Conservation (phyloP, 2,888 invertebrate genomes). For the Zaprionus bogoriensis region DNA sequence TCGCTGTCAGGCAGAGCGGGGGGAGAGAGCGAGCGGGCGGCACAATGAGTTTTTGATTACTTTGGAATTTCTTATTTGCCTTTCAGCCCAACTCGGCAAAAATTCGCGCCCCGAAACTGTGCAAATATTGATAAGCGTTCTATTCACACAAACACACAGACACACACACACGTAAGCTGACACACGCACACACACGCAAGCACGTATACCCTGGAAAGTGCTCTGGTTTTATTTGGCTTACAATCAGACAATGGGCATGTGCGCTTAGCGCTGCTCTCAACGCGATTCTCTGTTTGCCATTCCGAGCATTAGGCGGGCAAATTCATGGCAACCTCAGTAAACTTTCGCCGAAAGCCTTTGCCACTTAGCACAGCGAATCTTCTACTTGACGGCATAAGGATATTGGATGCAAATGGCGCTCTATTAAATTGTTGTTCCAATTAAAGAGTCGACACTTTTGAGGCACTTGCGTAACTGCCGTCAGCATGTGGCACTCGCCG, state of each 20-base stretch:
- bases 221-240: slow-evolving; percentile 44
- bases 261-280: background rate
- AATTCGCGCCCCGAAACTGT: slow-evolving; percentile 59
- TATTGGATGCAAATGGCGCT: too few species aligned
- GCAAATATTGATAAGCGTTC: slow-evolving; percentile 75
- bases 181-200: background rate
- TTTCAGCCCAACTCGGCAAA: slow-evolving; percentile 46
- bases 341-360: background rate
- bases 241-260: slow-evolving; percentile 41
- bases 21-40: slow-evolving; percentile 15
- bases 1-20: slow-evolving; percentile 13
- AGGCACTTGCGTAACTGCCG: slow-evolving; percentile 29
- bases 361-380: background rate
- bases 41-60: slow-evolving; percentile 78
- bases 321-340: slow-evolving; percentile 1
- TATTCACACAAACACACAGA: slow-evolving; percentile 20
- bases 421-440: slow-evolving; percentile 24
- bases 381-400: too few species aligned
- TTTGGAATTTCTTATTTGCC: slow-evolving; percentile 76
- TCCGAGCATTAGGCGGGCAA: background rate
- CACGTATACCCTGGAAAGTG: slow-evolving; percentile 13
- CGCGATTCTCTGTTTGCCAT: background rate
- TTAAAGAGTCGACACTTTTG: slow-evolving; percentile 18
- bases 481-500: slow-evolving; percentile 44
- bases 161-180: slow-evolving; percentile 5